Percentiles rank a stretch among this genome's conserved stretches.
phyloP scores from a whole-genome alignment of 2,888 invertebrate genomes.

The Saturnia pavonia region DNA sequence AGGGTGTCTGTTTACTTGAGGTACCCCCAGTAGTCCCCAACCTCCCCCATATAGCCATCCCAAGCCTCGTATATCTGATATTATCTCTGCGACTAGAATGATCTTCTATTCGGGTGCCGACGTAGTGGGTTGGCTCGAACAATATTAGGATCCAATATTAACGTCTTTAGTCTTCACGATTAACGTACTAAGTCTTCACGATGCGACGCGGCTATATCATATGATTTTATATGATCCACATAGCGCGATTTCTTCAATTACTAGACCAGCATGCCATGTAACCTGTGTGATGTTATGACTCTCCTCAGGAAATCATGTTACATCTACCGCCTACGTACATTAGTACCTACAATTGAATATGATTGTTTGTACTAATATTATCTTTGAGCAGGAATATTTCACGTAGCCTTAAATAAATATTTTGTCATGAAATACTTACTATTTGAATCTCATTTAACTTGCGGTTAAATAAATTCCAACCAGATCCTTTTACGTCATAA shows the following conservation, averaged over 20 bases:
- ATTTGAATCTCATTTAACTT: not conserved
- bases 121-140: too few relatives aligned
- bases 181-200: too few relatives aligned
- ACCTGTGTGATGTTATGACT: constrained; percentile 15
- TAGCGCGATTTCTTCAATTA: not conserved
- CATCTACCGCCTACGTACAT: constrained; percentile 6
- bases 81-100: too few relatives aligned
- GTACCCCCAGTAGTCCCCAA: too few relatives aligned
- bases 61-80: too few relatives aligned
- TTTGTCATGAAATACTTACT: not conserved
- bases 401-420: not conserved
- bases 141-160: too few relatives aligned
- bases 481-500: not conserved
- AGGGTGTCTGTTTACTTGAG: too few relatives aligned
- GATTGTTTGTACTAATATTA: not conserved
- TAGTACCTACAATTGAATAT: not conserved
- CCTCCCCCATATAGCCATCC: too few relatives aligned
- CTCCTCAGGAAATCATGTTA: constrained; percentile 18
- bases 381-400: not conserved
- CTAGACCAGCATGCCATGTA: not conserved
- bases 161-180: too few relatives aligned
- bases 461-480: not conserved
- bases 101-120: too few relatives aligned
- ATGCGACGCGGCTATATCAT: too few relatives aligned
- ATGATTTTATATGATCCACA: not conserved